A percentile compares a stretch with the other conserved stretches of the same genome.
phyloP scores from a whole-genome alignment of 92 coral and sea anemone species.

The Metridium senile region DNA sequence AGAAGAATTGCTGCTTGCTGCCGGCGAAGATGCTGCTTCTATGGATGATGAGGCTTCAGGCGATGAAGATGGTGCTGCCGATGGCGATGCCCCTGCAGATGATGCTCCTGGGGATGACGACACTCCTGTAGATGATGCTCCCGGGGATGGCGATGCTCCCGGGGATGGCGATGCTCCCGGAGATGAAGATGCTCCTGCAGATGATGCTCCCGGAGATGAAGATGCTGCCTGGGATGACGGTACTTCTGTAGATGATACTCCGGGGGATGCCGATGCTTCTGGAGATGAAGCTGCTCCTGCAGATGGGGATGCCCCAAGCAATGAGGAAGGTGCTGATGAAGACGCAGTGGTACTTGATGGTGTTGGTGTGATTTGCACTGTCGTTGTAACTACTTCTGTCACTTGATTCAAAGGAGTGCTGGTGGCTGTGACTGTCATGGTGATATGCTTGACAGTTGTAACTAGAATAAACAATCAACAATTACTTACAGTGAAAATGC shows the following conservation, averaged over 20 bases:
- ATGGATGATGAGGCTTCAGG: not conserved
- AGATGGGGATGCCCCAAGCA: not conserved
- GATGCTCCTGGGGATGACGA: not conserved
- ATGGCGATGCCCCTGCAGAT: not conserved
- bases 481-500: too few relatives aligned
- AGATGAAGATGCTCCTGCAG: not conserved
- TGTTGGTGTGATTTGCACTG: not conserved
- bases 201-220: not conserved
- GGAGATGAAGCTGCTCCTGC: not conserved
- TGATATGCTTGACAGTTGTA: not conserved
- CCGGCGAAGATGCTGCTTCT: not conserved
- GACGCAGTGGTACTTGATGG: not conserved
- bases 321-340: not conserved
- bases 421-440: constrained; percentile 8
- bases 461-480: not conserved
- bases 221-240: not conserved
- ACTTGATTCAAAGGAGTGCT: not conserved
- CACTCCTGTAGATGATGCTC: not conserved
- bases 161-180: not conserved
- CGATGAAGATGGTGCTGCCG: not conserved
- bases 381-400: not conserved
- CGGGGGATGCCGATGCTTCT: not conserved
- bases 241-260: not conserved
- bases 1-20: not conserved
- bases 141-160: not conserved